Percentiles rank a stretch among this genome's conserved stretches.
phyloP scores from a whole-genome alignment of 2,113 vertebrate genomes.

The Melanotaenia duboulayi region DNA sequence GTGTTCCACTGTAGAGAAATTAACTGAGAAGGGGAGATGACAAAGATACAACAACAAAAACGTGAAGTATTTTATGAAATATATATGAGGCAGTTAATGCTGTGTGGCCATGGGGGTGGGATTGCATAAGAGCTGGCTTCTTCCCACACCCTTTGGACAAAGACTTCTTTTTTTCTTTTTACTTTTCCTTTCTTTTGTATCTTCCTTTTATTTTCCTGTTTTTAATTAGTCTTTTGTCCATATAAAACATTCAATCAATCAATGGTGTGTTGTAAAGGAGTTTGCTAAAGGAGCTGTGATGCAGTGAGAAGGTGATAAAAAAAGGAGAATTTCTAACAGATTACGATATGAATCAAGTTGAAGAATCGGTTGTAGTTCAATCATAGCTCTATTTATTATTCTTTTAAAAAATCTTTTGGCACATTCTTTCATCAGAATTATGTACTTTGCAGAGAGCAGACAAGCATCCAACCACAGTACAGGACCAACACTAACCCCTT shows the following conservation, averaged over 20 bases:
- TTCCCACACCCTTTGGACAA: too few species aligned
- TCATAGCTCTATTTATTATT: not conserved
- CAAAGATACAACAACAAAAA: constrained; percentile 17
- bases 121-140: too few species aligned
- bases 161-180: too few species aligned
- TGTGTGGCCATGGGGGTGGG: too few species aligned
- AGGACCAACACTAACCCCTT: too few species aligned
- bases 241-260: too few species aligned
- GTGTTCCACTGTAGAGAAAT: constrained; percentile 32
- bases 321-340: constrained; percentile 8
- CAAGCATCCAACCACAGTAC: not conserved
- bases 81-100: too few species aligned
- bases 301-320: not conserved
- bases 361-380: not conserved
- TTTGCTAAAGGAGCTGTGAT: not conserved
- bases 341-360: not conserved
- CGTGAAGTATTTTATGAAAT: too few species aligned
- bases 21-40: constrained; percentile 13
- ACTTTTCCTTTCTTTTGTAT: too few species aligned
- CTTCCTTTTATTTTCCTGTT: too few species aligned
- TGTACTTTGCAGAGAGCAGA: constrained; percentile 4
- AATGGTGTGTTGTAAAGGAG: constrained; percentile 10
- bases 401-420: not conserved
- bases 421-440: constrained; percentile 1
- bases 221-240: too few species aligned